Conservation (phyloP, 2,797 vertebrate species). For the Otolemur crassicaudatus region DNA sequence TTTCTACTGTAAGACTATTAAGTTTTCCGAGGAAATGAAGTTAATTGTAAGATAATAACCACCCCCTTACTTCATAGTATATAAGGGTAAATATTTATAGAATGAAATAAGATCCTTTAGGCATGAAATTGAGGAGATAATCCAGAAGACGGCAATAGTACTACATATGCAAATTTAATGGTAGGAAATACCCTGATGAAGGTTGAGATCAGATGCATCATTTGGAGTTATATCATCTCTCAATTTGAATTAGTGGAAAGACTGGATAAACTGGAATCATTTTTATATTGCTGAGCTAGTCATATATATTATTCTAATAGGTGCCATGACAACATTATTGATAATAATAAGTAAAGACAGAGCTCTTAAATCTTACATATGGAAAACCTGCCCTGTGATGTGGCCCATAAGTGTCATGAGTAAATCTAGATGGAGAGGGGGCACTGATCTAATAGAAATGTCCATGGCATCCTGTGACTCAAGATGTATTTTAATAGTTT, state of each 20-base stretch:
- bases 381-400: not conserved
- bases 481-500: not conserved
- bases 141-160: not conserved
- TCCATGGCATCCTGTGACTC: not conserved
- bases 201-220: not conserved
- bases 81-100: not conserved
- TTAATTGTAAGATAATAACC: not conserved
- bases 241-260: not conserved
- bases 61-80: not conserved
- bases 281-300: not conserved
- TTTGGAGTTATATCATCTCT: not conserved
- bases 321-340: not conserved
- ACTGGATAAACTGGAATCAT: not conserved
- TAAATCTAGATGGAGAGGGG: not conserved
- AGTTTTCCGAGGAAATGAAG: not conserved
- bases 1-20: not conserved
- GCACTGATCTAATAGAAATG: not conserved
- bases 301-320: not conserved
- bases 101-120: not conserved
- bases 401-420: not conserved
- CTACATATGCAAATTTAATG: not conserved
- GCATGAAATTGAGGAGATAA: not conserved
- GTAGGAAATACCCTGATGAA: not conserved
- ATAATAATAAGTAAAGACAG: not conserved
- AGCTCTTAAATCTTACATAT: not conserved